Percentiles rank a stretch among this genome's conserved stretches.
These are phyloP conservation scores for Trachelus tabidus DNA, from an alignment of 2,888 invertebrate species.

Conservation along the genomic window DNA sequence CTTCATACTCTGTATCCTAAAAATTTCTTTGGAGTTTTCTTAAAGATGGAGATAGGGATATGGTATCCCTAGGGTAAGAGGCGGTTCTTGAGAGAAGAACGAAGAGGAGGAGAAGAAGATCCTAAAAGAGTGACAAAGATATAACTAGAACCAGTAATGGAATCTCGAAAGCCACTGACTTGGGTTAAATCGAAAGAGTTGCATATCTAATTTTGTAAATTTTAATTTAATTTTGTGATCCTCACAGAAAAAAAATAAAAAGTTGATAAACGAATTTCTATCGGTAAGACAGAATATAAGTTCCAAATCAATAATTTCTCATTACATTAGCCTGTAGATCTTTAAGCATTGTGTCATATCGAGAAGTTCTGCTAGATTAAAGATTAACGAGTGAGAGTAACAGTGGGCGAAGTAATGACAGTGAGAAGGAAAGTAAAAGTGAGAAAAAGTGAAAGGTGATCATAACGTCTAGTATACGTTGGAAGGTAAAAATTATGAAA, in stretches of 20 bases:
- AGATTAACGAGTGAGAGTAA: not conserved
- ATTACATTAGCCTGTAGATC: not conserved
- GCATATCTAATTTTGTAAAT: no score
- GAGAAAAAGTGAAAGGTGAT: not conserved
- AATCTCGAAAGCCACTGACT: not conserved
- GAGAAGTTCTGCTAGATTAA: not conserved
- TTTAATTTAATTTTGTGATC: no score
- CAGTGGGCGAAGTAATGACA: not conserved
- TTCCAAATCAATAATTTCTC: not conserved
- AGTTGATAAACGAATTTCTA: not conserved
- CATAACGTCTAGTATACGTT: not conserved
- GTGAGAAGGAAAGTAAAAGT: not conserved
- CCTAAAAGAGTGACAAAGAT: not conserved
- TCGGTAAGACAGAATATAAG: not conserved
- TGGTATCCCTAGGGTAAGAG: not conserved
- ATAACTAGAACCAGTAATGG: not conserved
- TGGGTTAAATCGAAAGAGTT: not conserved
- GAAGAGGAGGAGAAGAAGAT: not conserved
- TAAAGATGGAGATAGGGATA: not conserved
- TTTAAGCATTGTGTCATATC: not conserved
- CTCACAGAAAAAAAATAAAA: no score
- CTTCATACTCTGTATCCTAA: not conserved
- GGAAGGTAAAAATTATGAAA: not conserved
- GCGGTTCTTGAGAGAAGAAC: not conserved
- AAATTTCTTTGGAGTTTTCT: not conserved